Evolutionary conservation across 1,140 invertebrate species (phyloP).

Genomic region (Dolichoris vasculosae): DNA sequence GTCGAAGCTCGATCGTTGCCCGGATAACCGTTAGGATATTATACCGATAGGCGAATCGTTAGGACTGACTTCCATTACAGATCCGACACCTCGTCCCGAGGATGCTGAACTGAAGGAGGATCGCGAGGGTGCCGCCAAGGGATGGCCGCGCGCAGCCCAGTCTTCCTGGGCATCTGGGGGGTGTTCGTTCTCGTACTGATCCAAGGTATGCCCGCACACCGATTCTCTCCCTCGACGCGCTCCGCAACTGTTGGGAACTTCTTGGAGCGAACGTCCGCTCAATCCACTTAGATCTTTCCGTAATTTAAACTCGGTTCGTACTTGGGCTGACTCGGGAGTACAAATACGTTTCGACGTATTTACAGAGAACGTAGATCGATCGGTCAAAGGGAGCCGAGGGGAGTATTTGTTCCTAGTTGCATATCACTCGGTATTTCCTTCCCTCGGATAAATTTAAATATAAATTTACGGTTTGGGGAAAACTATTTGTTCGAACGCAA

Average conservation of each 20-base stretch:
- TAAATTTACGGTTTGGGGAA: too few species aligned
- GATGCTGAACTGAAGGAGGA: constrained; percentile 21
- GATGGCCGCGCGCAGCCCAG: constrained; percentile 72
- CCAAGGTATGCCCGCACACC: constrained; percentile 63
- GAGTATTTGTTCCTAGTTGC: background rate
- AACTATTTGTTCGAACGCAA: too few species aligned
- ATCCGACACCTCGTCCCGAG: background rate
- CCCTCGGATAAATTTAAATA: too few species aligned
- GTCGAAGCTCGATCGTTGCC: background rate
- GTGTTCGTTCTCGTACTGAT: constrained; percentile 71
- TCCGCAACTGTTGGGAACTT: background rate
- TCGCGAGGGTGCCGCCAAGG: constrained; percentile 50
- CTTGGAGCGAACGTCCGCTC: background rate
- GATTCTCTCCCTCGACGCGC: background rate
- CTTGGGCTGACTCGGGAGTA: too few species aligned
- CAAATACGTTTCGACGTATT: too few species aligned
- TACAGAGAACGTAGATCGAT: too few species aligned
- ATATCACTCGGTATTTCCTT: background rate
- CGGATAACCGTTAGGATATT: too few species aligned
- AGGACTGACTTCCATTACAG: constrained; percentile 4
- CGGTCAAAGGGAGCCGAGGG: too few species aligned
- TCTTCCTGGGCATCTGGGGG: constrained; percentile 72
- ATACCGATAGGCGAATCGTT: background rate
- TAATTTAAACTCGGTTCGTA: too few species aligned
- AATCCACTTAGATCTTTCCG: too few species aligned